phyloP scores from a whole-genome alignment of 1,140 invertebrate genomes.

The Hetaerina americana region DNA sequence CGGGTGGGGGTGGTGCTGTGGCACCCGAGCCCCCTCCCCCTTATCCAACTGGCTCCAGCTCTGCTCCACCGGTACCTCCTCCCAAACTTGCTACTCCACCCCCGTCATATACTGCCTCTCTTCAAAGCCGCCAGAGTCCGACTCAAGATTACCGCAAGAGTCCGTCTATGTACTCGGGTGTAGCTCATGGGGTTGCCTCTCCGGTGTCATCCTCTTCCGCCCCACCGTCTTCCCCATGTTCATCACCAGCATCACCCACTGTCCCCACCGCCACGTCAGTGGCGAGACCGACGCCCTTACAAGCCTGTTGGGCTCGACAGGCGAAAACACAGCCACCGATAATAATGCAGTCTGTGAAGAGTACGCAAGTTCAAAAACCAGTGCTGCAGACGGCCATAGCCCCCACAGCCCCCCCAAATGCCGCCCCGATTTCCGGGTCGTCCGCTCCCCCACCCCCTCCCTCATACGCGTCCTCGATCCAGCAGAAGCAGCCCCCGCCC shows the following conservation, averaged over 20 bases:
- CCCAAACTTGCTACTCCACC: slow-evolving; percentile 33
- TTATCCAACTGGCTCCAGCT: slow-evolving; percentile 47
- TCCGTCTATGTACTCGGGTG: slow-evolving; percentile 25
- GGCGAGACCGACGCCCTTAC: slow-evolving; percentile 54
- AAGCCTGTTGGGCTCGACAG: slow-evolving; percentile 58
- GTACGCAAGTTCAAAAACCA: slow-evolving; percentile 87
- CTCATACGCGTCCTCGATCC: slow-evolving; percentile 65
- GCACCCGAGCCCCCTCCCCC: slow-evolving; percentile 60
- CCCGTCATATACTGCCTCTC: slow-evolving; percentile 70
- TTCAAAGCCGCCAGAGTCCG: slow-evolving; percentile 73
- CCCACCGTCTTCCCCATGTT: slow-evolving; percentile 14
- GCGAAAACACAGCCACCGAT: slow-evolving; percentile 79
- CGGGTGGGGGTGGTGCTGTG: slow-evolving; percentile 28
- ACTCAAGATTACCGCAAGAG: slow-evolving; percentile 67
- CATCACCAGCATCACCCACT: slow-evolving; percentile 10
- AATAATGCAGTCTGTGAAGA: slow-evolving; percentile 92
- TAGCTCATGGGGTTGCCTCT: slow-evolving; percentile 7
- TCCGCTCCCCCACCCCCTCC: slow-evolving; percentile 46
- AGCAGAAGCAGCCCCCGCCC: slow-evolving; percentile 47
- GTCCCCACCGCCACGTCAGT: slow-evolving; percentile 31
- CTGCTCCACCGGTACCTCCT: slow-evolving; percentile 36
- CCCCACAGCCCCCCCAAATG: slow-evolving; percentile 52
- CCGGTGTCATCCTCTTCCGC: slow-evolving; percentile 12
- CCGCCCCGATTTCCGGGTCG: slow-evolving; percentile 29
- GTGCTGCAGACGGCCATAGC: slow-evolving; percentile 86